Evolutionary conservation across 1,140 invertebrate species (phyloP).

Genomic region (Helicoverpa zea): DNA sequence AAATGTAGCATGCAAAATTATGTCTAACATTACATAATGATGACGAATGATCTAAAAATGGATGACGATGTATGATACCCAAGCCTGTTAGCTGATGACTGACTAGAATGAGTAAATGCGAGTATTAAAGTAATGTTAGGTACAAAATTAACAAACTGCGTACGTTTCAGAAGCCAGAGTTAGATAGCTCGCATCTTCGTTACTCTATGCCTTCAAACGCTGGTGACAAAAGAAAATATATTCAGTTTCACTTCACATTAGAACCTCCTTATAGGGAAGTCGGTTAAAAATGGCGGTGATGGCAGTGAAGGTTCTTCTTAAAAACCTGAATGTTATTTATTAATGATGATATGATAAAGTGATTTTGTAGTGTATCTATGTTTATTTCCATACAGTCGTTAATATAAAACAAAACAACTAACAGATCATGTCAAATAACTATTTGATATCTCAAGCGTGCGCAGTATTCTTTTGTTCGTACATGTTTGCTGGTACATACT

Average conservation of each 20-base stretch:
- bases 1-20: slow-evolving; percentile 4
- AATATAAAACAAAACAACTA: no score
- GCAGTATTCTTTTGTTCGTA: no score
- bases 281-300: background rate
- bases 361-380: background rate
- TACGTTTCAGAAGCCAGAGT: slow-evolving; percentile 80
- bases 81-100: slow-evolving; percentile 31
- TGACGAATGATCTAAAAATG: slow-evolving; percentile 10
- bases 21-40: background rate
- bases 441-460: no score
- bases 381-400: background rate
- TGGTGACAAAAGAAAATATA: slow-evolving; percentile 79
- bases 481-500: no score
- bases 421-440: no score
- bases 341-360: slow-evolving; percentile 33
- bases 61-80: slow-evolving; percentile 15
- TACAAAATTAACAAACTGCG: slow-evolving; percentile 79
- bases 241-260: slow-evolving; percentile 31
- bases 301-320: slow-evolving; percentile 8
- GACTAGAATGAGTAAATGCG: slow-evolving; percentile 39
- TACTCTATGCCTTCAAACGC: slow-evolving; percentile 77
- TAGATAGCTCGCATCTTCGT: slow-evolving; percentile 77
- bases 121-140: slow-evolving; percentile 60
- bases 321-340: slow-evolving; percentile 7
- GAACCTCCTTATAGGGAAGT: no score